Evolutionary conservation across 92 coral and sea anemone genomes (phyloP).

Genomic region (Heliopora coerulea): DNA sequence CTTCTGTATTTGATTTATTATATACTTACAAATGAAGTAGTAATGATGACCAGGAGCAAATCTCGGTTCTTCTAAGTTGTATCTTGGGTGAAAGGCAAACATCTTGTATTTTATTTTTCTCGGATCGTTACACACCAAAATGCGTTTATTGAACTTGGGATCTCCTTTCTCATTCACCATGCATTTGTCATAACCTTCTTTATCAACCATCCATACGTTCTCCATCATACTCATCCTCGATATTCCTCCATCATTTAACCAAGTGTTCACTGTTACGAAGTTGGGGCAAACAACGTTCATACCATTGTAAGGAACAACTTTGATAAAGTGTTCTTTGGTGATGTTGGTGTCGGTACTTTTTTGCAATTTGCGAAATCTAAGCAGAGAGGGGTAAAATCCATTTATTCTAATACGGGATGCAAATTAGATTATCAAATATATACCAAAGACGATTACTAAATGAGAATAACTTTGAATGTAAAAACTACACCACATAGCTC

Average conservation of each 20-base stretch:
- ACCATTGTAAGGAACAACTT: constrained; percentile 12
- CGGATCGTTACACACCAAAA: constrained; percentile 18
- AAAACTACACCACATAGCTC: too few species aligned
- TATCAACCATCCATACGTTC: constrained; percentile 10
- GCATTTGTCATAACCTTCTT: constrained; percentile 35
- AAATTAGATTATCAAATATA: too few species aligned
- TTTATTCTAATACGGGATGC: too few species aligned
- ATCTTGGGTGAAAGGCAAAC: constrained; percentile 20
- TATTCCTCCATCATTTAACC: background rate
- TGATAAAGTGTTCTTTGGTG: constrained; percentile 22
- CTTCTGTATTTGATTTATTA: too few species aligned
- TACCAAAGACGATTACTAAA: too few species aligned
- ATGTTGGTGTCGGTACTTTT: constrained; percentile 5
- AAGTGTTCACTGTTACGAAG: background rate
- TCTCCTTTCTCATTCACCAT: constrained; percentile 25
- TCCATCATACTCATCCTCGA: background rate
- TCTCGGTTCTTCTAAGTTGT: constrained; percentile 4
- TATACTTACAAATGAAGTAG: constrained; percentile 29
- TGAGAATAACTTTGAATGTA: too few species aligned
- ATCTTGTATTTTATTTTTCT: background rate
- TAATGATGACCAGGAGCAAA: constrained; percentile 34
- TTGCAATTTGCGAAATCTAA: constrained; percentile 25
- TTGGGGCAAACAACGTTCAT: constrained; percentile 3
- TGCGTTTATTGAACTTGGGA: constrained; percentile 11
- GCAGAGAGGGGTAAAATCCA: too few species aligned